Conservation (phyloP, 2,888 invertebrate species). For the Dicyrtoma fusca region DNA sequence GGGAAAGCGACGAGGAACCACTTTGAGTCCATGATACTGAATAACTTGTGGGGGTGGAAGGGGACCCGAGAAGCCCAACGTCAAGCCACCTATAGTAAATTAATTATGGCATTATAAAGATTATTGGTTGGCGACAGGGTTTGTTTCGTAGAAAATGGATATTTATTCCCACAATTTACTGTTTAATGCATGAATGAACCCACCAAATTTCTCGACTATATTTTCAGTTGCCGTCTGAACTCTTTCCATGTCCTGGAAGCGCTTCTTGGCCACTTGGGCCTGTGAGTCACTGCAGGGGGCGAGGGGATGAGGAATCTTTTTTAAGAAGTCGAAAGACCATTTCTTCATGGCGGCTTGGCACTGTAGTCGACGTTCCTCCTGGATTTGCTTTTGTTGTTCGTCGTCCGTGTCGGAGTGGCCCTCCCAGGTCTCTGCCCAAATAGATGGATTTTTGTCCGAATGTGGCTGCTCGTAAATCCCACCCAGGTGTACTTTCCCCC, state of each 20-base stretch:
- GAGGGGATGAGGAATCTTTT: constrained; percentile 2
- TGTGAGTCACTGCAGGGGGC: background rate
- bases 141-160: too few relatives aligned
- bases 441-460: too few relatives aligned
- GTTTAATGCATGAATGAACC: too few relatives aligned
- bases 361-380: background rate
- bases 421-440: too few relatives aligned
- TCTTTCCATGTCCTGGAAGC: background rate
- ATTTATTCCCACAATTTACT: too few relatives aligned
- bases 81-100: too few relatives aligned
- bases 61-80: background rate
- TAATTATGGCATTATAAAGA: too few relatives aligned
- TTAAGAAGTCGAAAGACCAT: constrained; percentile 4
- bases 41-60: background rate
- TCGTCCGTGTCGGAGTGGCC: background rate
- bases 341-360: background rate
- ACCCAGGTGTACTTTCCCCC: constrained; percentile 15
- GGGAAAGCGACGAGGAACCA: background rate
- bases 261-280: background rate
- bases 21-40: background rate
- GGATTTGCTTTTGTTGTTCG: background rate
- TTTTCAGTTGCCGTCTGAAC: constrained; percentile 1
- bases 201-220: constrained; percentile 29
- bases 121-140: too few relatives aligned
- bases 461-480: constrained; percentile 31